Conservation (phyloP, 2,797 vertebrate species). For the Eulemur coronatus region DNA sequence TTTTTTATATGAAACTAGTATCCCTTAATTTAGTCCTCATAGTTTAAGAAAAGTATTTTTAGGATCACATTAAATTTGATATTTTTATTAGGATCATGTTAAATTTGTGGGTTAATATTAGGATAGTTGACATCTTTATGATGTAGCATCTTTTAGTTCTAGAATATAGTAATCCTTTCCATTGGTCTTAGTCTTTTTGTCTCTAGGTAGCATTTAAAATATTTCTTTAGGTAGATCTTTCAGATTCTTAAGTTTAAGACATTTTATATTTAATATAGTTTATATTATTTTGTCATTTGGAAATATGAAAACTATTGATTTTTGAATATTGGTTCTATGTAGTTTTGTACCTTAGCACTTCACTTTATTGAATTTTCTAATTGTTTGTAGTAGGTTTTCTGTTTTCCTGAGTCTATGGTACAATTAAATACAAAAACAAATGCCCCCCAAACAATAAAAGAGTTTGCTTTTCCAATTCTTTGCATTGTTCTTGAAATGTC, state of each 20-base stretch:
- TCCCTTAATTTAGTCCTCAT: background rate
- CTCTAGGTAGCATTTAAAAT: background rate
- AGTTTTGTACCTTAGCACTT: background rate
- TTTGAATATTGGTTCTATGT: background rate
- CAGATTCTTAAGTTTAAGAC: background rate
- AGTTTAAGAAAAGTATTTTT: background rate
- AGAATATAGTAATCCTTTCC: background rate
- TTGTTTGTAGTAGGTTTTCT: background rate
- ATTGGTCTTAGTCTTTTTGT: background rate
- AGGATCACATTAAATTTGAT: background rate
- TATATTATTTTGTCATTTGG: background rate
- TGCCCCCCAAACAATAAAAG: background rate
- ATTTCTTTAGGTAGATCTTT: background rate
- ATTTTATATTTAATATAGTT: background rate
- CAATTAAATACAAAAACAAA: slow-evolving; percentile 28
- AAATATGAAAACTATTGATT: slow-evolving; percentile 15
- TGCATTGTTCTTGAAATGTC: background rate
- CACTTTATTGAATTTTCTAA: background rate
- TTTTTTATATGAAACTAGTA: background rate
- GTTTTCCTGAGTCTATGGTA: background rate
- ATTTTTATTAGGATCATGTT: background rate
- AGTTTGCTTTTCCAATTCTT: background rate
- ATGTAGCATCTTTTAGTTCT: background rate
- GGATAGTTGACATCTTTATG: background rate
- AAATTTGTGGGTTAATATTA: background rate